Evolutionary conservation across 2,888 invertebrate genomes (phyloP).

Genomic region (Tuberolachnus salignus): DNA sequence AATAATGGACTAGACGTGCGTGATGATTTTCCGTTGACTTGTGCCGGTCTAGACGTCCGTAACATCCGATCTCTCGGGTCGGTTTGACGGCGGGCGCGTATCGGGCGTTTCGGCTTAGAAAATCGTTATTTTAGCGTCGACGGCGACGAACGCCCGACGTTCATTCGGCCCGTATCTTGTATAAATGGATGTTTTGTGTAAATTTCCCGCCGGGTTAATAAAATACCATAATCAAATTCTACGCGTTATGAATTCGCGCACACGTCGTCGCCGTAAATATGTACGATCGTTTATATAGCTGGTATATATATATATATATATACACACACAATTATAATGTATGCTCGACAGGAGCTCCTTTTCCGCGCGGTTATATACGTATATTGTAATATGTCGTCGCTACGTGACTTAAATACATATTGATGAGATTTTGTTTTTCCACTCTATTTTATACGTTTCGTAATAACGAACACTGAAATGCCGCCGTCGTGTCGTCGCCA

Average conservation of each 20-base stretch:
- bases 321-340: not conserved
- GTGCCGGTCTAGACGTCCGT: no score
- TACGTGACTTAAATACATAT: conserved; percentile 12
- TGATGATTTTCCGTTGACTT: no score
- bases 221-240: conserved; percentile 11
- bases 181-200: conserved; percentile 7
- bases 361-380: not conserved
- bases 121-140: no score
- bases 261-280: not conserved
- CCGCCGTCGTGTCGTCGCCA: not conserved
- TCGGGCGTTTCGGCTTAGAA: no score
- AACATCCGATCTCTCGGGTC: no score
- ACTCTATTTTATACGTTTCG: no score
- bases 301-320: not conserved
- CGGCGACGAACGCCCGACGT: not conserved
- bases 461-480: not conserved
- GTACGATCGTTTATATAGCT: not conserved
- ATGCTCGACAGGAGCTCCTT: no score
- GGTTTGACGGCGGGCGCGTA: not conserved
- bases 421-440: conserved; percentile 28
- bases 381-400: not conserved
- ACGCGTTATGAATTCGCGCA: conserved; percentile 3
- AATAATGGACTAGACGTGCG: no score
- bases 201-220: not conserved
- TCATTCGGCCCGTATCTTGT: not conserved